Conservation (phyloP, 2,888 invertebrate genomes). For the Agrochola circellaris region DNA sequence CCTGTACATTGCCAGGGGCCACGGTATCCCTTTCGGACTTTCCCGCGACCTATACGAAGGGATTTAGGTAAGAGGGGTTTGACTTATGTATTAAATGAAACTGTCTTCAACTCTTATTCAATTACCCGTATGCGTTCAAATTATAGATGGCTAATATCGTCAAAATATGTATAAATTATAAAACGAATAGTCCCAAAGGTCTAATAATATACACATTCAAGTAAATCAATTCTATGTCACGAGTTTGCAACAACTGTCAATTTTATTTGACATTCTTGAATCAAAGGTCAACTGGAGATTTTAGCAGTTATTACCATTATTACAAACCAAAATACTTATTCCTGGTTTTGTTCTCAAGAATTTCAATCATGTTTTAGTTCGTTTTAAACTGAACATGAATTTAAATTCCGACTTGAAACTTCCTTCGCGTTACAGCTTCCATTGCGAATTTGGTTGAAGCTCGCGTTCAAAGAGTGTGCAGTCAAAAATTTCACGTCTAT, state of each 20-base stretch:
- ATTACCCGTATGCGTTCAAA: not conserved
- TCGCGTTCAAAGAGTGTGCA: constrained; percentile 14
- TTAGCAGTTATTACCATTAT: not conserved
- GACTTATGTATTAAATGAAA: not conserved
- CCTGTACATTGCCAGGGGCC: too few species aligned
- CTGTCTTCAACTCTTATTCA: not conserved
- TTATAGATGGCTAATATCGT: not conserved
- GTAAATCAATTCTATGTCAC: constrained; percentile 16
- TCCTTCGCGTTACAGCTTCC: not conserved
- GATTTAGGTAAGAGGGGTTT: not conserved
- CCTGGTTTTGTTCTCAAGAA: constrained; percentile 4
- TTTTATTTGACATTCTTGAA: constrained; percentile 44
- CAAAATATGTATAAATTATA: constrained; percentile 1
- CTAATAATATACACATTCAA: constrained; percentile 10
- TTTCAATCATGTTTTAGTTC: not conserved
- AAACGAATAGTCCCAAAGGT: not conserved
- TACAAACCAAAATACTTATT: not conserved
- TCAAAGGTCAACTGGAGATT: constrained; percentile 6
- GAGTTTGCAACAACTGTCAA: constrained; percentile 9
- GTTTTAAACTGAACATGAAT: constrained; percentile 15
- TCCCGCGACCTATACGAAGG: too few species aligned
- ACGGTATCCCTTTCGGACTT: too few species aligned
- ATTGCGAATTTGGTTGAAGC: constrained; percentile 10
- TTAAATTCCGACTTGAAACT: constrained; percentile 31
- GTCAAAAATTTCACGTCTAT: constrained; percentile 7